phyloP scores from a whole-genome alignment of 2,113 vertebrate genomes.

The Sclerurus mexicanus region DNA sequence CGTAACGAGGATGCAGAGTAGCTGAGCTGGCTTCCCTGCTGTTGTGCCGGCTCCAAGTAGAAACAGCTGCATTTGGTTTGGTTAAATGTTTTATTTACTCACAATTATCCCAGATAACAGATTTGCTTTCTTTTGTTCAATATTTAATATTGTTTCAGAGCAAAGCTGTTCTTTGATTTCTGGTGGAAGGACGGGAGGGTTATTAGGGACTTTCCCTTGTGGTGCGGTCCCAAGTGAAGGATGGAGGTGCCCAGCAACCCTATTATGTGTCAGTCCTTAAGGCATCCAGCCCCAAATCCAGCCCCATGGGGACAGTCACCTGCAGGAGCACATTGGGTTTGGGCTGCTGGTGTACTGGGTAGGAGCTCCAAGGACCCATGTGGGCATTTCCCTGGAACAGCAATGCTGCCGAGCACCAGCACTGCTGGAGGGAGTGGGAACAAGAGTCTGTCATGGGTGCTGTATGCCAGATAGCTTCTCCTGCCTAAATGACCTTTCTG shows the following conservation, averaged over 20 bases:
- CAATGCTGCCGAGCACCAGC: background rate
- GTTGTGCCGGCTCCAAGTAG: conserved; percentile 61
- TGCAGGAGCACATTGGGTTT: background rate
- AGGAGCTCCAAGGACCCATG: fast-evolving
- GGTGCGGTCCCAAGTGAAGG: background rate
- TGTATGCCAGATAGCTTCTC: background rate
- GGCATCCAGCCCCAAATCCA: background rate
- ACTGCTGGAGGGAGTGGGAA: background rate
- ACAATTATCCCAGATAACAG: conserved; percentile 60
- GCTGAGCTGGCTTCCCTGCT: conserved; percentile 66
- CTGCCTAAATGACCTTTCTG: background rate
- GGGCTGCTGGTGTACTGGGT: fast-evolving
- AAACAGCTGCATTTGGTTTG: conserved; percentile 65
- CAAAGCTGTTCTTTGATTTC: background rate
- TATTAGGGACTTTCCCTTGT: background rate
- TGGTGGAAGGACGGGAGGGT: background rate
- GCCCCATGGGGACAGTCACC: fast-evolving
- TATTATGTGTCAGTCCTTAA: fast-evolving
- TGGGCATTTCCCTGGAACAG: background rate
- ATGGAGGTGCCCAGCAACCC: background rate
- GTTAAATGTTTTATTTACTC: conserved; percentile 69
- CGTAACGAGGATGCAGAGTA: conserved; percentile 48
- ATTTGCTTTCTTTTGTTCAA: conserved; percentile 42
- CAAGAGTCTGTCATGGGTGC: background rate
- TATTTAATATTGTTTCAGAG: conserved; percentile 33